Base-by-base conservation (phyloP, 2,113 vertebrate genomes). In the Heteronetta atricapilla region DNA sequence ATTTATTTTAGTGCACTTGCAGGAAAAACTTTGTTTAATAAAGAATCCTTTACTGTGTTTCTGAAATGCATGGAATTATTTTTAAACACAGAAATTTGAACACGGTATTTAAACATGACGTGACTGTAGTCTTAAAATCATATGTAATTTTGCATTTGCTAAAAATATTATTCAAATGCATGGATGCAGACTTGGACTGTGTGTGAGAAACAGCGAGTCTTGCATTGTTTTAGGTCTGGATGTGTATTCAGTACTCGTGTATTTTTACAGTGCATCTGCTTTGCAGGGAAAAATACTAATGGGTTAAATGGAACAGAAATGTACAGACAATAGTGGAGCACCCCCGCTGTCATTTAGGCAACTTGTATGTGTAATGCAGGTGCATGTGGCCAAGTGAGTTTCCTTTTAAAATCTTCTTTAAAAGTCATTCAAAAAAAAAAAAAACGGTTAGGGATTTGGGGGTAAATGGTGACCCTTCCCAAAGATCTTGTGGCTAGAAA, bases 101-200 rank as follows among this genome's bases (percentile, higher is more conserved):
- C 58, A 82, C 70, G 66, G 23, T 80, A 40, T 91, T 96, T 94
- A 93, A 92, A 52, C 23, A 67, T 68, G 50, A 74, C 48, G 52
- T 63, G 83, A 73, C 67, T 93, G 82, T 25, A 72, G 63, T 89
- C 66, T 92, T 68, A 56, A 90, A 83, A 78, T 62, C 2, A 12
- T 56, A 22, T 6, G n/a, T 62, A 94, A 87, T 74, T 73, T n/a
- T 91, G 85, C 50, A 34, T 92, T 84, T 91, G 70, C 88, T 81
- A 63, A 88, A 85, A 94, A 82, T 69, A 20, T 48, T 40, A 66
- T 86, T 63, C 60, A 46, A 63, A 6, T 52, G 56, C 78, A 34
- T 22, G 63, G 53, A 60, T 91, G 73, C 77, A 74, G 50, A 42
- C 28, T 3, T 36, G 62, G 68, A 17, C 17, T 79, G 63, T 4